These are phyloP conservation scores for Pseudopipra pipra DNA, from an alignment of 2,113 vertebrate species.

Conservation along the genomic window DNA sequence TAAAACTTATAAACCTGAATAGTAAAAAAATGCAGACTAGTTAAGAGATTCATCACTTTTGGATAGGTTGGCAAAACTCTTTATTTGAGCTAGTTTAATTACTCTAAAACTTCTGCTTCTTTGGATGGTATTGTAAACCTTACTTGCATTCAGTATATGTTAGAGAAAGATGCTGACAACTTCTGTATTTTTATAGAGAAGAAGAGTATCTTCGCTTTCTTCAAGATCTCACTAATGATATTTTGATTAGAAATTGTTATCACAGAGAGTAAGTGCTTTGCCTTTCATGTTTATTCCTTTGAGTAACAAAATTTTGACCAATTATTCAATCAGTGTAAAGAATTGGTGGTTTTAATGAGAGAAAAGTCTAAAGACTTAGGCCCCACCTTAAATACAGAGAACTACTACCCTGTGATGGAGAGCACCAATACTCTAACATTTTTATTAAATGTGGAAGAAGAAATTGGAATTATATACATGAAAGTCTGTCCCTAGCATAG, in stretches of 20 bases:
- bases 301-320: not conserved
- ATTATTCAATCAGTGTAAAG: not conserved
- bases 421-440: not conserved
- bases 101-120: not conserved
- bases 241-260: constrained; percentile 52
- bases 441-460: not conserved
- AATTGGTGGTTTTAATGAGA: not conserved
- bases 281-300: constrained; percentile 8
- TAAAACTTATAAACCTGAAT: not conserved
- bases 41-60: not conserved
- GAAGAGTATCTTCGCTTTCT: constrained; percentile 60
- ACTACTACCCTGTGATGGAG: accelerated
- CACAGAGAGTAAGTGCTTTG: constrained; percentile 19
- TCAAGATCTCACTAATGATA: constrained; percentile 56
- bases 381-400: not conserved
- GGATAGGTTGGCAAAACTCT: not conserved
- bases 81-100: not conserved
- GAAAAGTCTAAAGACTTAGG: not conserved
- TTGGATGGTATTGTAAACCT: not conserved
- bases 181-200: constrained; percentile 41
- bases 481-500: not conserved
- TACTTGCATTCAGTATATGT: not conserved
- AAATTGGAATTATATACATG: not conserved
- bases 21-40: not conserved
- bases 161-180: not conserved